Evolutionary conservation across 1,140 invertebrate species (phyloP).

Genomic region (Brachionus calyciflorus): DNA sequence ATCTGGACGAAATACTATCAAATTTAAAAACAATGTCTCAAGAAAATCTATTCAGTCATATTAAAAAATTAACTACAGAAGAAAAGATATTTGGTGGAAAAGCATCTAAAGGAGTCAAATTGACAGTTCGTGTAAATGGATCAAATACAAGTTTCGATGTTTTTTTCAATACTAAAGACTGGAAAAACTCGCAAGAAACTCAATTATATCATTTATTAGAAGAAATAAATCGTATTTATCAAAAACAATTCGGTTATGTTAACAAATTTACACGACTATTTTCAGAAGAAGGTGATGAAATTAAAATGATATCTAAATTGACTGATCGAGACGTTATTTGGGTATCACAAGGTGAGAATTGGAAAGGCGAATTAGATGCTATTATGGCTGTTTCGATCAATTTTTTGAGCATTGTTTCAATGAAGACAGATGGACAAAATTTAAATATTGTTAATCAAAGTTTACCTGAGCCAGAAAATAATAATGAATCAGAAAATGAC

Average conservation of each 20-base stretch:
- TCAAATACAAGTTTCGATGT: slow-evolving; percentile 12
- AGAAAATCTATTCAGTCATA: background rate
- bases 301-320: slow-evolving; percentile 33
- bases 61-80: background rate
- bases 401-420: background rate
- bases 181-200: background rate
- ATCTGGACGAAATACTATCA: slow-evolving; percentile 5
- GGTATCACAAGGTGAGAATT: slow-evolving; percentile 45
- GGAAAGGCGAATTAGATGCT: slow-evolving; percentile 1
- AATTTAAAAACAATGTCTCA: background rate
- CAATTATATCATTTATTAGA: slow-evolving; percentile 13
- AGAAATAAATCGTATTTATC: slow-evolving; percentile 33
- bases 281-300: slow-evolving; percentile 11
- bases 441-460: background rate
- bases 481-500: background rate
- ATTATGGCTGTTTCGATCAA: background rate
- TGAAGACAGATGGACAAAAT: background rate
- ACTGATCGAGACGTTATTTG: background rate
- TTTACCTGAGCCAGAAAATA: background rate
- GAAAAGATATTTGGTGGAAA: slow-evolving; percentile 38
- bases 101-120: background rate
- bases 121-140: background rate
- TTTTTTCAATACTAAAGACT: slow-evolving; percentile 45
- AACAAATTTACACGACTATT: slow-evolving; percentile 40
- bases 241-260: background rate